phyloP scores from a whole-genome alignment of 2,113 vertebrate species.

The Pygoscelis adeliae region DNA sequence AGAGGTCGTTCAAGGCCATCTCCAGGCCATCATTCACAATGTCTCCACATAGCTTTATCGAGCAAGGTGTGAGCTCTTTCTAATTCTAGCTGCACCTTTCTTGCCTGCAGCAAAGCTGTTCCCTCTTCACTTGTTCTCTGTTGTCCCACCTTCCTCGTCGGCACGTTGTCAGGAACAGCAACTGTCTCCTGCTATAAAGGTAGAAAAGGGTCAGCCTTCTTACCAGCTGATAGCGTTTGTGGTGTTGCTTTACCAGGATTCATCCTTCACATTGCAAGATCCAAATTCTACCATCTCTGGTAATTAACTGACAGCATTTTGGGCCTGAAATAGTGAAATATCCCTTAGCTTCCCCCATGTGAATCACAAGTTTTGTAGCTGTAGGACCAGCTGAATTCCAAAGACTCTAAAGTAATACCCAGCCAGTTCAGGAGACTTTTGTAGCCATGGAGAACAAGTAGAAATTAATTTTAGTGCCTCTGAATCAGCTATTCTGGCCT shows the following conservation, averaged over 20 bases:
- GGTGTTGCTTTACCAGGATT: not conserved
- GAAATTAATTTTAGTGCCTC: not conserved
- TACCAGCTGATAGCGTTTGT: not conserved
- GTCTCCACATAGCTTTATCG: not conserved
- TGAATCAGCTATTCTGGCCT: not conserved
- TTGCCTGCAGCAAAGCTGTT: constrained; percentile 21
- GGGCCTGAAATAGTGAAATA: not conserved
- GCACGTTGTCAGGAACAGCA: not conserved
- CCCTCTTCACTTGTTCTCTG: not conserved
- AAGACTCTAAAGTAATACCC: not conserved
- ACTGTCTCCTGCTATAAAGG: not conserved
- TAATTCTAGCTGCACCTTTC: constrained; percentile 20
- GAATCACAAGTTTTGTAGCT: not conserved
- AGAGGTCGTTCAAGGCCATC: not conserved
- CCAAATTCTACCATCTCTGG: not conserved
- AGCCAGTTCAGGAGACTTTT: not conserved
- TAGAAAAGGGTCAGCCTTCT: not conserved
- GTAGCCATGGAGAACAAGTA: not conserved
- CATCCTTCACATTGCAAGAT: not conserved
- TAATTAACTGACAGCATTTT: not conserved
- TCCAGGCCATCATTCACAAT: not conserved
- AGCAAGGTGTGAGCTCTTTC: not conserved
- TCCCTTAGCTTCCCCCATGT: not conserved
- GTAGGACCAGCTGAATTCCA: not conserved
- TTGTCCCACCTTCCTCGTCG: not conserved